phyloP scores from a whole-genome alignment of 2,888 invertebrate genomes.

The Ommatoiulus sabulosus region DNA sequence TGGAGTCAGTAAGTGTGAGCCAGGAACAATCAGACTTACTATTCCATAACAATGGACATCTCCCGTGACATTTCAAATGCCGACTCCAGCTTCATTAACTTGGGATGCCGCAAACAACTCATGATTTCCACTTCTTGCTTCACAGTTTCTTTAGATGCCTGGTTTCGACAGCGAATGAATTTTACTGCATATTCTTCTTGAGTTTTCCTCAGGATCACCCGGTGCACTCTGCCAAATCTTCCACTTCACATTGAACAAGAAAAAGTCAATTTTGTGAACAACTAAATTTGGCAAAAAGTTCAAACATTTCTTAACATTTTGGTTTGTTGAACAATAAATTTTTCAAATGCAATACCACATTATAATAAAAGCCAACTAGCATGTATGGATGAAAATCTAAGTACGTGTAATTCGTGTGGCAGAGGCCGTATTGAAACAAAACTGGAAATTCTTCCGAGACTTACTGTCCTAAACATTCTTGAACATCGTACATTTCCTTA shows the following conservation, averaged over 20 bases:
- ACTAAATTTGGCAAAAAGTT: not conserved
- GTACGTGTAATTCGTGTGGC: too few species aligned
- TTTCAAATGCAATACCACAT: too few species aligned
- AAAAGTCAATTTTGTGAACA: constrained; percentile 21
- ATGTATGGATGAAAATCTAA: not conserved
- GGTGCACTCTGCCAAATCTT: constrained; percentile 71
- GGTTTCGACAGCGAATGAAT: constrained; percentile 79
- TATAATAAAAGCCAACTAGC: too few species aligned
- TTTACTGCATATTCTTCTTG: constrained; percentile 83
- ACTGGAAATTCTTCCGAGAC: not conserved
- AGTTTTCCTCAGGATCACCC: constrained; percentile 74
- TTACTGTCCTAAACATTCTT: constrained; percentile 79
- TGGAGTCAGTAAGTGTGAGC: too few species aligned
- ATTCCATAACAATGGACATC: constrained; percentile 89
- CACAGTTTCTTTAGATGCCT: constrained; percentile 81
- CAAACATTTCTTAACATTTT: too few species aligned
- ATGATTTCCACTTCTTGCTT: constrained; percentile 87
- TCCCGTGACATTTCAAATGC: constrained; percentile 83
- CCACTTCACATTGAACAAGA: constrained; percentile 65
- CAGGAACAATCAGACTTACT: constrained; percentile 75
- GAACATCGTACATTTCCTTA: constrained; percentile 74
- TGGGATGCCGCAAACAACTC: constrained; percentile 85
- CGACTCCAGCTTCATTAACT: constrained; percentile 84
- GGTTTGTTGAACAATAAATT: too few species aligned
- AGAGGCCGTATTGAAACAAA: too few species aligned